A percentile compares a stretch with the other conserved stretches of the same genome.
Conservation (phyloP, 2,888 invertebrate genomes). For the Eledona agricola region DNA sequence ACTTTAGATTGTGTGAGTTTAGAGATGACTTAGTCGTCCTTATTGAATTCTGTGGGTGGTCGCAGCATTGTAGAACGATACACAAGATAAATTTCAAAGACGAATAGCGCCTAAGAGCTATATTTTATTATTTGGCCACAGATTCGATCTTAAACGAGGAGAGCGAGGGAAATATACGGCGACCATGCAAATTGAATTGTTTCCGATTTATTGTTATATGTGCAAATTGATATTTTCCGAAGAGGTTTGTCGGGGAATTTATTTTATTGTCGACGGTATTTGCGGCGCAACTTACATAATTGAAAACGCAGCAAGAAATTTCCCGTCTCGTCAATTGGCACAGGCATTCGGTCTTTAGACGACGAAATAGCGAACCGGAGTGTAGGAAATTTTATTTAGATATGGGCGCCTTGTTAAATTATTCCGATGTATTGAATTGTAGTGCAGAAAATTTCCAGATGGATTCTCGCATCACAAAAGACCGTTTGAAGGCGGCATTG, state of each 20-base stretch:
- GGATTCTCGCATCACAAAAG: constrained; percentile 44
- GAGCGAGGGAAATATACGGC: constrained; percentile 52
- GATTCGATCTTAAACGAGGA: constrained; percentile 51
- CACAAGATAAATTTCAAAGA: constrained; percentile 53
- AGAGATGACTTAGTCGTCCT: constrained; percentile 24
- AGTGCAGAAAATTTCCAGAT: constrained; percentile 47
- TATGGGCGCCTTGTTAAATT: constrained; percentile 50
- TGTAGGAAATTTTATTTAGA: constrained; percentile 37
- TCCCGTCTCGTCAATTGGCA: too few species aligned
- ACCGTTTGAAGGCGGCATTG: constrained; percentile 40
- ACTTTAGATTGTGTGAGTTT: too few species aligned
- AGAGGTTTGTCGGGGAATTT: constrained; percentile 30
- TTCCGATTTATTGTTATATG: constrained; percentile 53
- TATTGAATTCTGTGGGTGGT: constrained; percentile 46
- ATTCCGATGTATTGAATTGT: constrained; percentile 53
- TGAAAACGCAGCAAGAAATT: constrained; percentile 19
- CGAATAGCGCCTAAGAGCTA: constrained; percentile 46
- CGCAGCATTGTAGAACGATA: constrained; percentile 55
- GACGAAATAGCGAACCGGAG: constrained; percentile 11
- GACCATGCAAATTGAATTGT: constrained; percentile 56
- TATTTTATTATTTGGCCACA: constrained; percentile 55
- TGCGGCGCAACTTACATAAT: constrained; percentile 22
- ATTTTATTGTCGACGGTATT: constrained; percentile 26
- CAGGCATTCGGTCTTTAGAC: too few species aligned
- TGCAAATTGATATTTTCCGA: constrained; percentile 43